Conservation (phyloP, 92 coral and sea anemone species). For the Zoanthus gigantus region DNA sequence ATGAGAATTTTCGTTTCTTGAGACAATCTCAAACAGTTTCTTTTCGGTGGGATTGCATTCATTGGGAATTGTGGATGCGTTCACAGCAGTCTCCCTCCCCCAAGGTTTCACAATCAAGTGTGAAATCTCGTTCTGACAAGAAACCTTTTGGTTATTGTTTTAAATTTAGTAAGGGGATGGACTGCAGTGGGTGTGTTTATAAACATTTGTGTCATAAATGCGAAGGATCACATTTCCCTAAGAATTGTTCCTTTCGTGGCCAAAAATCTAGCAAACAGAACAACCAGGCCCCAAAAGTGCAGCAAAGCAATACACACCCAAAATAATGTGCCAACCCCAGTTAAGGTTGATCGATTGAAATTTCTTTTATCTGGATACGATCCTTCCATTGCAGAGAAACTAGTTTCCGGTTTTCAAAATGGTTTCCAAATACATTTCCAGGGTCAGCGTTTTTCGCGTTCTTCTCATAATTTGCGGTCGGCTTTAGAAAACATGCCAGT, state of each 20-base stretch:
- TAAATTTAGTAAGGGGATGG: slow-evolving; percentile 41
- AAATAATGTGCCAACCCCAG: slow-evolving; percentile 65
- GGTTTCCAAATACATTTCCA: slow-evolving; percentile 66
- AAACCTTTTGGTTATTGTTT: slow-evolving; percentile 54
- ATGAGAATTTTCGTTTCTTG: slow-evolving; percentile 61
- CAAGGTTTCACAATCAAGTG: neutral
- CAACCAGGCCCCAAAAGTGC: neutral
- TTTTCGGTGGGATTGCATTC: slow-evolving; percentile 53
- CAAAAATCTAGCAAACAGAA: no score
- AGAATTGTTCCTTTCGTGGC: slow-evolving; percentile 62
- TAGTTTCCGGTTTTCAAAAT: slow-evolving; percentile 50
- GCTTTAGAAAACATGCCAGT: slow-evolving; percentile 35
- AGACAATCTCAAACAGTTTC: slow-evolving; percentile 47
- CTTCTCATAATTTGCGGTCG: slow-evolving; percentile 41
- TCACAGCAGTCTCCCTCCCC: slow-evolving; percentile 43
- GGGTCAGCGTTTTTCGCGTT: slow-evolving; percentile 25
- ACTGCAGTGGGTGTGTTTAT: slow-evolving; percentile 58
- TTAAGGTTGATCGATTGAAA: slow-evolving; percentile 45
- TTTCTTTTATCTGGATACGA: slow-evolving; percentile 43
- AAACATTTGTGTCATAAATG: slow-evolving; percentile 69
- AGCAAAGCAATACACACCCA: slow-evolving; percentile 26
- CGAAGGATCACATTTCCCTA: slow-evolving; percentile 48
- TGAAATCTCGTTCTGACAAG: slow-evolving; percentile 10
- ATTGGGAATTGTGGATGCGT: slow-evolving; percentile 67
- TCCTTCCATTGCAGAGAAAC: slow-evolving; percentile 47